These are phyloP conservation scores for Caenorhabditis zanzibari DNA, from an alignment of 2,888 invertebrate genomes.

Conservation along the genomic window DNA sequence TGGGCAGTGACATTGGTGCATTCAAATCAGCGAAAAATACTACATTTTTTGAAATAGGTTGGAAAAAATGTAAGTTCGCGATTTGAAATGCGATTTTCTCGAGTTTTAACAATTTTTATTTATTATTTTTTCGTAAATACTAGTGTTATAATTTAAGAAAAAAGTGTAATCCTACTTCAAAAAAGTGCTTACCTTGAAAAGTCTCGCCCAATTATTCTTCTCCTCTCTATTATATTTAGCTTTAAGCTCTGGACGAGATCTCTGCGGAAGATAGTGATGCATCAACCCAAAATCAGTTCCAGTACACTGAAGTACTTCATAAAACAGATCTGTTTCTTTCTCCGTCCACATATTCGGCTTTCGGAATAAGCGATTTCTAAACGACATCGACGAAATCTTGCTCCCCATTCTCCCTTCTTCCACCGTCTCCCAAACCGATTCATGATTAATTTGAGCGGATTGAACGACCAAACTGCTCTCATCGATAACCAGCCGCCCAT, in stretches of 20 bases:
- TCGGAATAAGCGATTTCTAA: slow-evolving; percentile 71
- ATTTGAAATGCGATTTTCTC: no score
- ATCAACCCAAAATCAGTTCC: slow-evolving; percentile 82
- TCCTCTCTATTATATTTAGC: slow-evolving; percentile 81
- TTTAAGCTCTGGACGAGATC: slow-evolving; percentile 80
- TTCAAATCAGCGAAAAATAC: no score
- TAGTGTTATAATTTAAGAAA: no score
- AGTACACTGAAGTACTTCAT: slow-evolving; percentile 78
- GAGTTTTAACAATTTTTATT: no score
- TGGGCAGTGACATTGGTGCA: no score
- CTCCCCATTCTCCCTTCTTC: slow-evolving; percentile 77
- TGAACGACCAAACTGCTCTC: slow-evolving; percentile 76
- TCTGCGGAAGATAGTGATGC: slow-evolving; percentile 80
- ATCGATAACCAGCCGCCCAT: slow-evolving; percentile 77
- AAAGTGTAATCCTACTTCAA: no score
- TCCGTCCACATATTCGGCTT: slow-evolving; percentile 75
- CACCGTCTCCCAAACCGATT: slow-evolving; percentile 76
- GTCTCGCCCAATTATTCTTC: slow-evolving; percentile 69
- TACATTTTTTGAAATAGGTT: no score
- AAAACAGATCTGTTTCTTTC: slow-evolving; percentile 80
- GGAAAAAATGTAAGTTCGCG: no score
- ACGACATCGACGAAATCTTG: slow-evolving; percentile 78
- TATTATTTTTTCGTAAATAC: no score
- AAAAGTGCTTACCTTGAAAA: slow-evolving; percentile 19
- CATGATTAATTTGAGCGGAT: slow-evolving; percentile 61